phyloP scores from a whole-genome alignment of 2,113 vertebrate species.

The Amazona guildingii region DNA sequence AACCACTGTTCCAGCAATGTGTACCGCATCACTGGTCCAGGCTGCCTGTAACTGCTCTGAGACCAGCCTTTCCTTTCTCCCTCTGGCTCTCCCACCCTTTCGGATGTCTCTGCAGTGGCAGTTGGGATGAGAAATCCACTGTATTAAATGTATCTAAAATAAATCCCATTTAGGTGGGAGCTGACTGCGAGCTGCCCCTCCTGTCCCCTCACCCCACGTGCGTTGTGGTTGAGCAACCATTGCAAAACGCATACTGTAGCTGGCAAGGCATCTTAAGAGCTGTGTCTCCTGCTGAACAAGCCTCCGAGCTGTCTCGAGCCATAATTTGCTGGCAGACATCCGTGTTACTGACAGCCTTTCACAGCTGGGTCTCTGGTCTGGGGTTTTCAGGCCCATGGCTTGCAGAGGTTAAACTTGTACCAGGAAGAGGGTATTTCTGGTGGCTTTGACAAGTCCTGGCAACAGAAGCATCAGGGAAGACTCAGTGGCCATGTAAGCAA shows the following conservation, averaged over 20 bases:
- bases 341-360: conserved; percentile 41
- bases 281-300: conserved; percentile 19
- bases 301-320: background rate
- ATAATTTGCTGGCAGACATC: conserved; percentile 58
- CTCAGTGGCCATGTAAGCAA: background rate
- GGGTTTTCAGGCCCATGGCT: background rate
- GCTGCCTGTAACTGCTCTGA: conserved; percentile 28
- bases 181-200: background rate
- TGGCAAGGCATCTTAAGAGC: conserved; percentile 29
- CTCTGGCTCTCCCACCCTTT: background rate
- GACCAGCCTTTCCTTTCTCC: background rate
- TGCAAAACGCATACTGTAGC: background rate
- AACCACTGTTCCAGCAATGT: conserved; percentile 17
- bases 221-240: background rate
- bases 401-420: background rate
- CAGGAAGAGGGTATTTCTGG: background rate
- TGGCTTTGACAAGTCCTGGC: background rate
- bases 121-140: background rate
- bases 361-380: conserved; percentile 46
- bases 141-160: background rate
- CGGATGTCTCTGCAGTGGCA: background rate
- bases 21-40: background rate
- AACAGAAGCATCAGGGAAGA: background rate
- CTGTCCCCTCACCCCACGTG: background rate
- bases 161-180: background rate